Base-by-base conservation (phyloP, 2,797 vertebrate species). In the Schizothorax lantsangensis region DNA sequence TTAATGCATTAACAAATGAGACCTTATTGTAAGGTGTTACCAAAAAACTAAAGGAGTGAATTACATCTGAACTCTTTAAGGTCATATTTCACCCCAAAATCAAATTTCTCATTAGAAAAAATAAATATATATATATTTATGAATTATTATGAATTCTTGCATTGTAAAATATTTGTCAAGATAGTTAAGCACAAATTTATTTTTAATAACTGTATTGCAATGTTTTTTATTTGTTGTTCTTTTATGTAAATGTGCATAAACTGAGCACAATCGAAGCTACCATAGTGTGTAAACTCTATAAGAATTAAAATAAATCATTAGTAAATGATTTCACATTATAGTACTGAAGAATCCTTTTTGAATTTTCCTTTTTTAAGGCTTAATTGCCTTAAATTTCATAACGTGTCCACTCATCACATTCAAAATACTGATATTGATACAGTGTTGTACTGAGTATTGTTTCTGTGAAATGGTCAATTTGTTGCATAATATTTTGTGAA, bases 401-500 rank as follows among this genome's bases (percentile, higher is more conserved):
- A 43, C 33, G 15, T 21, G 26, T 6, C 8, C 26, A 49, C 15
- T 33, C 45, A 30, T 30, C 14, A 2, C n/a, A 75, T 75, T 52
- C 9, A 75, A 52, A 52, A 36, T 49, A 52, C 10, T 49, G 43
- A 33, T 49, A 19, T 74, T 64, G 12, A 64, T 62, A 12, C 43
- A 17, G 15, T 74, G 7, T 73, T 11, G 47, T 33, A 2, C 26
- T 6, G 47, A 38, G 21, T 15, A 38, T 38, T 40, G 6, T n/a
- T 57, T 40, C 49, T 79, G 36, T 23, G 14, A 75, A 64, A n/a
- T 64, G n/a, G 6, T 64, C 5, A 11, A 64, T 64, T n/a, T 45
- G 8, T 64, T 80, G 54, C 57, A 19, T 80, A 36, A 57, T 57
- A 59, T 59, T 79, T 79, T 26, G 21, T 26, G 19, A 40, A 79